Evolutionary conservation across 2,797 vertebrate species (phyloP).

Genomic region (Chiloscyllium punctatum): DNA sequence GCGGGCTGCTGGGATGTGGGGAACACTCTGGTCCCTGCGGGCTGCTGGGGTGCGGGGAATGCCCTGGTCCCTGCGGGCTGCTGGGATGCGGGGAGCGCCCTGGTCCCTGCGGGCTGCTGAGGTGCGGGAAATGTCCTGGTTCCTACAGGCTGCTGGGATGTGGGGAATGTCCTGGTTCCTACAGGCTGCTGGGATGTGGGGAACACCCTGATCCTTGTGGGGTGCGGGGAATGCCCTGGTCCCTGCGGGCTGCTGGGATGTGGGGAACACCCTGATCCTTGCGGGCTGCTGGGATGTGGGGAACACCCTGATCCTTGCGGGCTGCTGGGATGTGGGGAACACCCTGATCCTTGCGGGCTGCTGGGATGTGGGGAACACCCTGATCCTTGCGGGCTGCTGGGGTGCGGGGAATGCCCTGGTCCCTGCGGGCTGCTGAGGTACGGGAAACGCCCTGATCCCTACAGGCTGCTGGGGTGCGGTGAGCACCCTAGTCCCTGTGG

Average conservation of each 20-base stretch:
- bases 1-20: neutral
- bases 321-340: no score
- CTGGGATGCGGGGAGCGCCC: neutral
- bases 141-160: no score
- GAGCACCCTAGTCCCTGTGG: neutral
- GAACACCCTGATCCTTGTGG: no score
- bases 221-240: no score
- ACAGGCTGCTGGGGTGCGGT: neutral
- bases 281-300: no score
- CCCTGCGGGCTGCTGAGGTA: no score
- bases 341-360: no score
- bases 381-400: neutral
- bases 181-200: neutral
- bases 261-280: neutral
- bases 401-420: neutral
- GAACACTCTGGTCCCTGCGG: neutral
- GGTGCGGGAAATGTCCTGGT: no score
- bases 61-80: neutral
- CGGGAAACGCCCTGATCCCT: no score
- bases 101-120: no score
- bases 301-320: neutral
- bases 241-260: neutral
- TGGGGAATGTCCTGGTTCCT: no score
- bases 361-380: no score
- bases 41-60: neutral